phyloP scores from a whole-genome alignment of 2,797 vertebrate species.

The Odontamblyopus lacepedii region DNA sequence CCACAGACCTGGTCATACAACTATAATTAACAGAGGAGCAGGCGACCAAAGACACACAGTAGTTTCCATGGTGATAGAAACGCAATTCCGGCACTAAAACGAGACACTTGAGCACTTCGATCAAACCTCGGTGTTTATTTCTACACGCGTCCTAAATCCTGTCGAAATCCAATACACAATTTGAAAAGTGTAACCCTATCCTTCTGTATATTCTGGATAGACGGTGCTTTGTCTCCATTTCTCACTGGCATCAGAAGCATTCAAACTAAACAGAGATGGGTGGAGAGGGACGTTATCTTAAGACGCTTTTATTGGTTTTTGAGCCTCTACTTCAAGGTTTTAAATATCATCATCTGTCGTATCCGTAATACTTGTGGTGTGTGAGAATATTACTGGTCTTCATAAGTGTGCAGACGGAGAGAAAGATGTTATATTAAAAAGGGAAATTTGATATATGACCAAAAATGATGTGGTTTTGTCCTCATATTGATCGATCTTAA shows the following conservation, averaged over 20 bases:
- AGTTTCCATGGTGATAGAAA: slow-evolving; percentile 28
- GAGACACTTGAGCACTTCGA: slow-evolving; percentile 1
- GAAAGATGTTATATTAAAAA: no score
- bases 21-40: slow-evolving; percentile 12
- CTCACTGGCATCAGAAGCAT: slow-evolving; percentile 2
- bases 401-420: background rate
- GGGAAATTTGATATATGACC: no score
- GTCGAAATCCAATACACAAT: background rate
- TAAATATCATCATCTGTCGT: slow-evolving; percentile 13
- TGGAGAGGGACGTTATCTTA: background rate
- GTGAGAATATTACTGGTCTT: background rate
- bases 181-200: background rate
- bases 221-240: background rate
- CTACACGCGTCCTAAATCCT: slow-evolving; percentile 6
- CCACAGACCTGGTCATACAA: background rate
- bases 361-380: background rate
- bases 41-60: background rate
- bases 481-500: no score
- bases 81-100: slow-evolving; percentile 10
- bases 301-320: background rate
- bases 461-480: no score
- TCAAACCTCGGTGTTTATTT: background rate
- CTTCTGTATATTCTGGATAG: background rate
- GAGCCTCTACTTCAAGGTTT: background rate
- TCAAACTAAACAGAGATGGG: slow-evolving; percentile 6